phyloP scores from a whole-genome alignment of 2,797 vertebrate genomes.

The Perodicticus potto region DNA sequence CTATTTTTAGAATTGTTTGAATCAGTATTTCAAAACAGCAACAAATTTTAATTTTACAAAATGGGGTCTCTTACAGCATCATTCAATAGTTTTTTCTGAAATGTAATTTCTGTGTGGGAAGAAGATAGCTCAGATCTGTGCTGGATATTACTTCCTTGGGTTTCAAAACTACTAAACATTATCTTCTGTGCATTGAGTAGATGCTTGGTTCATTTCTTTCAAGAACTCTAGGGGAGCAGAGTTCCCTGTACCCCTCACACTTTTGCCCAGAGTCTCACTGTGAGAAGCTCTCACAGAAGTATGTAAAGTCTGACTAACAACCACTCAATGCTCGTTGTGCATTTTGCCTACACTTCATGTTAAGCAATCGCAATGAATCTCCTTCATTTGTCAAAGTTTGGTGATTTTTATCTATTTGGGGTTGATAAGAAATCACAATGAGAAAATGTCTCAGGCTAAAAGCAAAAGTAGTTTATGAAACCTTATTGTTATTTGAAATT shows the following conservation, averaged over 20 bases:
- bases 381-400: slow-evolving; percentile 12
- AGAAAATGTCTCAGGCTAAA: not conserved
- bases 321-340: not conserved
- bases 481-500: slow-evolving; percentile 8
- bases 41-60: not conserved
- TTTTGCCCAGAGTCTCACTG: not conserved
- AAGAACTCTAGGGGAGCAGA: not conserved
- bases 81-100: not conserved
- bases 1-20: slow-evolving; percentile 76
- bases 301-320: not conserved
- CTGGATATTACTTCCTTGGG: not conserved
- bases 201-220: not conserved
- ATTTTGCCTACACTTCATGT: not conserved
- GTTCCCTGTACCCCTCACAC: not conserved
- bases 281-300: not conserved
- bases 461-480: slow-evolving; percentile 7
- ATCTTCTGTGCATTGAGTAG: not conserved
- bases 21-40: not conserved
- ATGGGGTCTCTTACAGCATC: not conserved
- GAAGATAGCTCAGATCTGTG: not conserved
- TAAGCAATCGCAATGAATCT: not conserved
- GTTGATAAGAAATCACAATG: not conserved
- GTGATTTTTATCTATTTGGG: not conserved
- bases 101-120: not conserved
- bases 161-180: not conserved